These are phyloP conservation scores for Lasiurus borealis DNA, from an alignment of 2,113 vertebrate species.

Conservation along the genomic window DNA sequence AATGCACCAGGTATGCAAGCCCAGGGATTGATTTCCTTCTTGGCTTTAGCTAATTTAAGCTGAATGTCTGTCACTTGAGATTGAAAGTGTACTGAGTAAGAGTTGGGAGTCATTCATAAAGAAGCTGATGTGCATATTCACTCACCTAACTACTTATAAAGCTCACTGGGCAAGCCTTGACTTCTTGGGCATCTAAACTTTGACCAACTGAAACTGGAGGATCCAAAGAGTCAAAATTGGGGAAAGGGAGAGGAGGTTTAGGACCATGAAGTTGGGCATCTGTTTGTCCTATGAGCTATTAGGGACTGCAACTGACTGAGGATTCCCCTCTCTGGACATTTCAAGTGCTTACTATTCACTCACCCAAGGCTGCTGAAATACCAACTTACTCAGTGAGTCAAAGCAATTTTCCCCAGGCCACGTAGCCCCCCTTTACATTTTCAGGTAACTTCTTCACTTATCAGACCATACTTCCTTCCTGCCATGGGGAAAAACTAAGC, in stretches of 20 bases:
- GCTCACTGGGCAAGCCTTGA: background rate
- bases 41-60: background rate
- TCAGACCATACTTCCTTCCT: background rate
- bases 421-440: background rate
- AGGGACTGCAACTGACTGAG: background rate
- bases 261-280: background rate
- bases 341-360: background rate
- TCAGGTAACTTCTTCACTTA: background rate
- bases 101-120: background rate
- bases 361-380: background rate
- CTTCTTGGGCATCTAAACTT: background rate
- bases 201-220: background rate
- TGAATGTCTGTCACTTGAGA: background rate
- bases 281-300: background rate
- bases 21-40: constrained; percentile 21
- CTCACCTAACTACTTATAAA: background rate
- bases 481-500: background rate
- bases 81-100: background rate
- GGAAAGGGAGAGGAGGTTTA: background rate
- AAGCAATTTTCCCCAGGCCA: background rate
- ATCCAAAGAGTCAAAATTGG: background rate
- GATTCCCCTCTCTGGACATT: background rate
- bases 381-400: background rate
- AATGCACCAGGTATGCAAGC: background rate
- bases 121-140: background rate